Percentiles rank a stretch among this genome's conserved stretches.
phyloP scores from a whole-genome alignment of 1,140 invertebrate genomes.

The Homarus americanus region DNA sequence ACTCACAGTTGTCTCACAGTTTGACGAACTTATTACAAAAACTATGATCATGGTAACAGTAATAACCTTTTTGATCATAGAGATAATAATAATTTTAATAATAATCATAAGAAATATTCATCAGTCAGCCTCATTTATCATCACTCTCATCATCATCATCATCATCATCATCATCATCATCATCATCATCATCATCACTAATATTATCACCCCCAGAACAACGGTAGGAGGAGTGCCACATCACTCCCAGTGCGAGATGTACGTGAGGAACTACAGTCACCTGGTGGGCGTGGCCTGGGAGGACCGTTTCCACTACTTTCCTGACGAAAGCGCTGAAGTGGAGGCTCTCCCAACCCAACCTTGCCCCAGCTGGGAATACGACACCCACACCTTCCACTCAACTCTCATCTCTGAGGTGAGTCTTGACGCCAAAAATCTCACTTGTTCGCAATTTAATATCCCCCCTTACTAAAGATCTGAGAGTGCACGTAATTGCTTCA shows the following conservation, averaged over 20 bases:
- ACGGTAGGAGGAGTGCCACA: slow-evolving; percentile 24
- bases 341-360: neutral
- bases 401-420: slow-evolving; percentile 46
- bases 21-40: too few species aligned
- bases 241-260: slow-evolving; percentile 58
- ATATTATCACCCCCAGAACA: slow-evolving; percentile 14
- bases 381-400: slow-evolving; percentile 33
- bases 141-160: neutral
- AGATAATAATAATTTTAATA: too few species aligned
- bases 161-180: neutral
- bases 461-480: too few species aligned
- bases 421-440: too few species aligned
- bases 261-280: slow-evolving; percentile 17
- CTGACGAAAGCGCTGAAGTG: neutral
- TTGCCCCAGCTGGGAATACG: slow-evolving; percentile 33
- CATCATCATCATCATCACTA: too few species aligned
- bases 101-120: too few species aligned
- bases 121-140: neutral
- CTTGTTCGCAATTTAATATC: neutral
- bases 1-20: too few species aligned
- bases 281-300: slow-evolving; percentile 33
- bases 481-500: too few species aligned
- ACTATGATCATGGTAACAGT: too few species aligned
- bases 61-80: too few species aligned
- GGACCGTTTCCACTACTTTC: neutral